Base-by-base conservation (phyloP, 2,888 invertebrate species). In the Agapostemon virescens region DNA sequence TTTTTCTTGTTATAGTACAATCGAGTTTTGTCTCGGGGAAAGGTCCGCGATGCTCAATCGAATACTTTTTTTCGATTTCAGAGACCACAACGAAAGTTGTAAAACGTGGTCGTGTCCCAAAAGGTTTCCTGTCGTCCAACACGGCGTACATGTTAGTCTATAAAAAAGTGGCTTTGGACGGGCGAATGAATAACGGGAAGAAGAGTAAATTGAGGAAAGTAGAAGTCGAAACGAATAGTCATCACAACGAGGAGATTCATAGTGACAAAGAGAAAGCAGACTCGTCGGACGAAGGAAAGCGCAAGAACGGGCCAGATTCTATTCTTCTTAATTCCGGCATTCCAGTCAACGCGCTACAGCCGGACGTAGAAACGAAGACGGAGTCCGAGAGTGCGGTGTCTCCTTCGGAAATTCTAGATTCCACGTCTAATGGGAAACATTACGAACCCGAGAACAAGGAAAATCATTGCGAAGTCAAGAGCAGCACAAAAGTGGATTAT, bases 131-230 rank as follows among this genome's bases (percentile, higher is more conserved):
- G 66, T 92, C 93, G 1, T 95, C 95, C 2, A 94, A 93, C 78
- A 94, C 94, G 82, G 95, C 95, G 1, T 95, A 95, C 87, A 95
- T 95, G 95, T 91, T 95, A 85, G 95, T 95, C 1, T 95, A 95
- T 88, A 94, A 93, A 77, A 90, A 89, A 79, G 82, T 74, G 52
- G 80, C 82, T 26, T 15, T 72, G 26, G 81, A 84, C 38, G 49
- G 66, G 49, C 78, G 77, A 68, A 75, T 49, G 58, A 78, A 63
- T 64, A 82, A 63, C 71, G 61, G 69, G 42, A 89, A 84, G 68
- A 88, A 87, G 76, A 40, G 58, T 42, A 86, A 85, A 45, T 23
- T 26, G 67, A 77, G 83, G 58, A 86, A 84, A 67, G 4, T 23
- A 13, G 86, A 87, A 17, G n/a, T 52, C 0, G 88, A 88, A 7